Evolutionary conservation across 2,113 vertebrate genomes (phyloP), one percentile per base, ranked within the genome.

Genomic region (Melanerpes aurifrons): DNA sequence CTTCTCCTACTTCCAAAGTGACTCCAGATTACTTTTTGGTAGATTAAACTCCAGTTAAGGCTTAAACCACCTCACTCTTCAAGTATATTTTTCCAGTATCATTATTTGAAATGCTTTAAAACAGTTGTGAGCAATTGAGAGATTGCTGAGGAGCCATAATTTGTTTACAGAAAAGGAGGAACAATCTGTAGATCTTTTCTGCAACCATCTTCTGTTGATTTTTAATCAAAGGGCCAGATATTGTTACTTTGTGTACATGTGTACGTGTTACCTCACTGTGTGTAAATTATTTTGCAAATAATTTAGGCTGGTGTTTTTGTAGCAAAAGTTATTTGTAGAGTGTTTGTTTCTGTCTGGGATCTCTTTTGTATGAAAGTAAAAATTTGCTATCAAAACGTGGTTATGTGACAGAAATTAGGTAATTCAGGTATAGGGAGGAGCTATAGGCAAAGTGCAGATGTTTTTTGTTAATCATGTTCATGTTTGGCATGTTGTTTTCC

Each of bases 31-130:
- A 40, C 12, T 40, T 40, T 12, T 40, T 40, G 40, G 40, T 40
- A 40, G 40, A 40, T 40, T 40, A 40, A 40, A 40, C 40, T 40
- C 40, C 11, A 40, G 10, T 40, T 40, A 40, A 40, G 40, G 40
- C 40, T 40, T 40, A 40, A 40, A 40, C 40, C 40, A 40, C 40
- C 40, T 73, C 84, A 64, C 26, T 93, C 68, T 70, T 91, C 71
- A 74, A 70, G 47, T 57, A 4, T 82, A 47, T 53, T 91, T 96
- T 84, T 94, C 72, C 40, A 45, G 47, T 73, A 13, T 54, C 47
- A 82, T 87, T 85, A 80, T 93, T 94, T 79, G 64, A 72, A 73
- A 24, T 91, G 47, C 69, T 94, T 91, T 92, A 82, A 90, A 94
- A 91, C 87, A 91, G 68, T 82, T 92, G 68, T 85, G 86, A 92